Evolutionary conservation across 1,140 invertebrate genomes (phyloP).

Genomic region (Chymomyza costata): DNA sequence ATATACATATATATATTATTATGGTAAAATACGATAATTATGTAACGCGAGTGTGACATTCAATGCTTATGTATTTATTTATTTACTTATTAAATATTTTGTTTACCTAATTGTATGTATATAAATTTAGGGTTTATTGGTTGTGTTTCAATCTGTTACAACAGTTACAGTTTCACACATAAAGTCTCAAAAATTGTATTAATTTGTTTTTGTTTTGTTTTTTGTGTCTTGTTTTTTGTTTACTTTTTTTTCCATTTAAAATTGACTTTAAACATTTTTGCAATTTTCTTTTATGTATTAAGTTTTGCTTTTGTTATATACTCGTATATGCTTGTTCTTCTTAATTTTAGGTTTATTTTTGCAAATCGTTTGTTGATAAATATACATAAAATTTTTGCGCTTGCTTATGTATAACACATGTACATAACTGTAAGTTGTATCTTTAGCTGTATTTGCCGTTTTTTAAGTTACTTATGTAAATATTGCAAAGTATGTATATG

Average conservation of each 20-base stretch:
- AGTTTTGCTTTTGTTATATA: constrained; percentile 3
- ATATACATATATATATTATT: constrained; percentile 2
- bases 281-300: constrained; percentile 10
- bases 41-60: too few species aligned
- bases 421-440: not conserved
- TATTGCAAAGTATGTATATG: constrained; percentile 7
- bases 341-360: not conserved
- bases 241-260: constrained; percentile 5
- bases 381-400: constrained; percentile 1
- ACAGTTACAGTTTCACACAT: constrained; percentile 8
- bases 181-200: constrained; percentile 18
- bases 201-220: constrained; percentile 3
- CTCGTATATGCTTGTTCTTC: constrained; percentile 1
- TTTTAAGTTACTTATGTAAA: constrained; percentile 7
- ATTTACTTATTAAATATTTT: constrained; percentile 10
- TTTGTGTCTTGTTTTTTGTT: constrained; percentile 3
- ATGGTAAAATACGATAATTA: too few species aligned
- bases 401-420: not conserved
- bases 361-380: constrained; percentile 3
- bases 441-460: too few species aligned
- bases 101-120: constrained; percentile 4
- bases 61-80: constrained; percentile 3
- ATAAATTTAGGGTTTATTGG: constrained; percentile 1
- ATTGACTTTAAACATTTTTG: constrained; percentile 20
- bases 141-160: constrained; percentile 8